These are phyloP conservation scores for Solea senegalensis DNA, from an alignment of 2,113 vertebrate genomes.

Conservation along the genomic window DNA sequence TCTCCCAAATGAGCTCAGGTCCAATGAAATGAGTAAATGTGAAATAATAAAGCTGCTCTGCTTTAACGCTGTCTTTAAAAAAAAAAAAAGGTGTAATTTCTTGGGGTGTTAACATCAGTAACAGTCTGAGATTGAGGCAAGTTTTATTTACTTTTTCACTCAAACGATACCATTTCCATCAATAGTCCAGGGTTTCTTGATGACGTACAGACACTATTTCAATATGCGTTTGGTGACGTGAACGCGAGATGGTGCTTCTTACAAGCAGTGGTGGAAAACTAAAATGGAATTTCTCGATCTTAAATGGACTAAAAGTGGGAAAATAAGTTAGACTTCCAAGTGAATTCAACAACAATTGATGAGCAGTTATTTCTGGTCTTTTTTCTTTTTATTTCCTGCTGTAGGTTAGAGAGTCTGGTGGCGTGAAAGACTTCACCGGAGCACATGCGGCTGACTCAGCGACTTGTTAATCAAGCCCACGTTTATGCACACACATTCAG, in stretches of 20 bases:
- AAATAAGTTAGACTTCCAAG: neutral
- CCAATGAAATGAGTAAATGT: neutral
- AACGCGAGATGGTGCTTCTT: neutral
- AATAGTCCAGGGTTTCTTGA: too few relatives aligned
- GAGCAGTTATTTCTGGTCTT: slow-evolving; percentile 33
- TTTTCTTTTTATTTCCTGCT: too few relatives aligned
- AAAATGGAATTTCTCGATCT: neutral
- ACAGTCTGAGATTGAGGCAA: too few relatives aligned
- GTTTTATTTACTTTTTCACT: too few relatives aligned
- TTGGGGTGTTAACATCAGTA: too few relatives aligned
- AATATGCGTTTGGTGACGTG: neutral
- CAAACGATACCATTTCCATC: too few relatives aligned
- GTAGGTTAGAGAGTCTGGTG: slow-evolving; percentile 60
- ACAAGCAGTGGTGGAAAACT: neutral
- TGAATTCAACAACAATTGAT: slow-evolving; percentile 22
- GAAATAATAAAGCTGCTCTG: neutral
- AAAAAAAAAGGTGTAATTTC: neutral
- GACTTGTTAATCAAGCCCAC: slow-evolving; percentile 77
- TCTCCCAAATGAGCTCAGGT: neutral
- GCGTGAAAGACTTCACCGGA: slow-evolving; percentile 57
- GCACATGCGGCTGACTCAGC: slow-evolving; percentile 76
- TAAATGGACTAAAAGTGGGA: neutral
- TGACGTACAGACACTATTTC: neutral
- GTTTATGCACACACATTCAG: slow-evolving; percentile 76
- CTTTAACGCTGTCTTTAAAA: neutral